These are phyloP conservation scores for Eupsittula cactorum DNA, from an alignment of 2,113 vertebrate species.

Conservation along the genomic window DNA sequence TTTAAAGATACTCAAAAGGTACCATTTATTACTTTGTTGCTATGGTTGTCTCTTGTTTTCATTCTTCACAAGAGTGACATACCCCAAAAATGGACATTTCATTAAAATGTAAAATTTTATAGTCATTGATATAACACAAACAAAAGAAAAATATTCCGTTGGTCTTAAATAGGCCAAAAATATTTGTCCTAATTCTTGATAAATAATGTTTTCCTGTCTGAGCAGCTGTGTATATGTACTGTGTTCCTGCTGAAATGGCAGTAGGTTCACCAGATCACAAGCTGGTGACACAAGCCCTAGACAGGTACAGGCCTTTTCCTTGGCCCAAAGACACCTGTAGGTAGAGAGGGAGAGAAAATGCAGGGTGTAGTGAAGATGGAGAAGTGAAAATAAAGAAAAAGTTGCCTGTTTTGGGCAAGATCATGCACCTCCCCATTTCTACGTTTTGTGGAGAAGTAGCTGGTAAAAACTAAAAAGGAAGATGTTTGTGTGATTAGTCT, in stretches of 20 bases:
- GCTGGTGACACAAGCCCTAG: not conserved
- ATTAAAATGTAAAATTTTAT: conserved; percentile 17
- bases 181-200: not conserved
- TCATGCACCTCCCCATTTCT: not conserved
- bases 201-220: not conserved
- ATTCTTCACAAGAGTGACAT: not conserved
- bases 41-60: conserved; percentile 16
- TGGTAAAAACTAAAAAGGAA: not conserved
- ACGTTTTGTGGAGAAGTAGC: not conserved
- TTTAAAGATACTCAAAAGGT: conserved; percentile 34
- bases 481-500: not conserved
- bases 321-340: too few species aligned
- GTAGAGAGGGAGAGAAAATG: not conserved
- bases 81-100: not conserved
- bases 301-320: not conserved
- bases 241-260: not conserved
- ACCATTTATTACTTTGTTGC: conserved; percentile 34
- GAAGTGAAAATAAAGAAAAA: not conserved
- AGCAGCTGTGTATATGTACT: not conserved
- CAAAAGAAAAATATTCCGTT: not conserved
- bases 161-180: not conserved
- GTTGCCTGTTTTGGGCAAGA: not conserved
- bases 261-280: not conserved
- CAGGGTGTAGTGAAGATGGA: not conserved
- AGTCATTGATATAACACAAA: not conserved